Conservation (phyloP, 2,113 vertebrate species). For the Marmota monax region DNA sequence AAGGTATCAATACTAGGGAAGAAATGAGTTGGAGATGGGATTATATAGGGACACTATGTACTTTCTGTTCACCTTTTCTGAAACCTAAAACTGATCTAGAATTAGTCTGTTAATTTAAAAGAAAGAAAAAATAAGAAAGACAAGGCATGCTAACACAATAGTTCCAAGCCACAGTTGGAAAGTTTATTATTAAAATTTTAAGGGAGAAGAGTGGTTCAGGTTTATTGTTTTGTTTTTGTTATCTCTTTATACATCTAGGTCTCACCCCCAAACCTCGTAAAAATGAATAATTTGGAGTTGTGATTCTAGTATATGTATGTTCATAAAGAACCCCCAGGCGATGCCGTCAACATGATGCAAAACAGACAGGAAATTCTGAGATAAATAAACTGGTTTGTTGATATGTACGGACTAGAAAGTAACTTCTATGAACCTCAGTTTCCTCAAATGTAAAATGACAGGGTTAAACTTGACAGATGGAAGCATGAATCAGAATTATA, state of each 20-base stretch:
- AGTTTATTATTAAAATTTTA: constrained; percentile 50
- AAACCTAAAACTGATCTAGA: constrained; percentile 34
- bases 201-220: not conserved
- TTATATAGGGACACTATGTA: not conserved
- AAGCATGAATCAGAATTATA: constrained; percentile 23
- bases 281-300: constrained; percentile 1
- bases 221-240: constrained; percentile 18
- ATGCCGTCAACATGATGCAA: constrained; percentile 11
- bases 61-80: constrained; percentile 10
- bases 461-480: constrained; percentile 20
- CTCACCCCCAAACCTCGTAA: not conserved
- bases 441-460: constrained; percentile 52
- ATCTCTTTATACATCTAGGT: not conserved
- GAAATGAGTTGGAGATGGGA: not conserved
- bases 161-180: constrained; percentile 23
- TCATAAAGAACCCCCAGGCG: not conserved
- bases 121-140: not conserved
- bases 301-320: not conserved
- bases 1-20: not conserved
- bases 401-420: not conserved
- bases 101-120: constrained; percentile 38
- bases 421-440: not conserved
- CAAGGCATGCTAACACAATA: not conserved
- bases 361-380: not conserved
- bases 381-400: not conserved